Evolutionary conservation across 1,140 invertebrate genomes (phyloP), one percentile per base, ranked within the genome.

Genomic region (Heliconius hewitsoni): DNA sequence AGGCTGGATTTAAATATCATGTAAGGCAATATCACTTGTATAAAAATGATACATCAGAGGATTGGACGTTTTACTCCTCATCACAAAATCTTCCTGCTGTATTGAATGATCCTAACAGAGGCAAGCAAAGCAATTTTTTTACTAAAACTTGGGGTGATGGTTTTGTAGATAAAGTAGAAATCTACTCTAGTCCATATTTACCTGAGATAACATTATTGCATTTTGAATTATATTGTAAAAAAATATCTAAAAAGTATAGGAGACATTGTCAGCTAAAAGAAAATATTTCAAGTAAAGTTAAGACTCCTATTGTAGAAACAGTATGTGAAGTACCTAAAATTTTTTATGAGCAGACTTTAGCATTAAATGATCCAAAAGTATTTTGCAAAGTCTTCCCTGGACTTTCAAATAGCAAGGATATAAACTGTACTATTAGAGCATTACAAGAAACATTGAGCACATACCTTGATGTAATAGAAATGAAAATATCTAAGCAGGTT

Each of bases 81-180:
- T 96, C 97, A 30, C 98, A 99, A 94, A 99, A 99, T 95, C 95
- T 99, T 82, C 98, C 99, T 34, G 98, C 99, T 74, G 98, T 99
- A 77, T 95, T 99, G 39, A 99, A 99, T 95, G 99, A 99, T 95
- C 99, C 99, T 1, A 97, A 97, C 73, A 97, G 97, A 85, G 97
- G 98, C 76, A 98, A 98, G 93, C 98, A 98, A 90, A 97, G 96
- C 87, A 98, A 99, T 90, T 98, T 99, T 86, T 98, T 99, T 87
- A 99, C 98, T 1, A 98, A 98, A 93, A 99, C 98, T 82, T 99
- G 99, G 99, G 99, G 99, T 60, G 98, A 99, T 87, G 96, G 96
- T 78, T 99, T 99, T 94, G 96, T 99, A 9, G 98, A 99, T 81
- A 97, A 97, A 84, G 93, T 95, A 37, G 95, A 96, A 23, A 96